Evolutionary conservation across 1,140 invertebrate species (phyloP).

Genomic region (Heliconius congener): DNA sequence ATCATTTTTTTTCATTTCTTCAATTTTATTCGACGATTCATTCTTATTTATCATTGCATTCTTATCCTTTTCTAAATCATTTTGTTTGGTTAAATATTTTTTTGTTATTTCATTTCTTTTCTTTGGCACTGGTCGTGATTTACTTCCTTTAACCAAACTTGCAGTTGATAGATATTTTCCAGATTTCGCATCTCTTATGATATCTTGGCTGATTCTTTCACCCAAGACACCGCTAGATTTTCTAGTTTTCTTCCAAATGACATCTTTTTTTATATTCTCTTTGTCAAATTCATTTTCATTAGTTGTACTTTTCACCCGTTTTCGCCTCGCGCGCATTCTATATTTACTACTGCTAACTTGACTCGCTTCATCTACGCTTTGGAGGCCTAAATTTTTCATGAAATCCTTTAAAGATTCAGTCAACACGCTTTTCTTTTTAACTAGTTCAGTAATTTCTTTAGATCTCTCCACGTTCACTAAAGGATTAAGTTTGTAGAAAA

Average conservation of each 20-base stretch:
- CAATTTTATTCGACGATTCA: background rate
- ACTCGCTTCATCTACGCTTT: constrained; percentile 25
- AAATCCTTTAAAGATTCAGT: constrained; percentile 40
- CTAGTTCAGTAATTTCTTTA: constrained; percentile 32
- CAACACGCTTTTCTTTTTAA: constrained; percentile 11
- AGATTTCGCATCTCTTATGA: background rate
- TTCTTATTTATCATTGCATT: background rate
- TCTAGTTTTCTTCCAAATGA: background rate
- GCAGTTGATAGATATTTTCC: background rate
- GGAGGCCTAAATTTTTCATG: constrained; percentile 47
- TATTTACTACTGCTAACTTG: constrained; percentile 1
- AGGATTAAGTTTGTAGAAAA: constrained; percentile 60
- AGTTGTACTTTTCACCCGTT: background rate
- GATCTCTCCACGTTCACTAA: constrained; percentile 46
- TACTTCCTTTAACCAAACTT: background rate
- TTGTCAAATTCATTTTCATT: constrained; percentile 19
- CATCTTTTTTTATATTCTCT: background rate
- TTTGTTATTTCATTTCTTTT: background rate
- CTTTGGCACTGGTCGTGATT: background rate
- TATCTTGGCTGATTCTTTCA: background rate
- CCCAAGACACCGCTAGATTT: background rate
- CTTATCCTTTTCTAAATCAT: background rate
- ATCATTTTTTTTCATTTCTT: too few species aligned
- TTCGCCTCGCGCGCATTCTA: background rate
- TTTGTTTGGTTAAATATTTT: background rate